These are phyloP conservation scores for Bombylius major DNA, from an alignment of 2,888 invertebrate genomes.

Conservation along the genomic window DNA sequence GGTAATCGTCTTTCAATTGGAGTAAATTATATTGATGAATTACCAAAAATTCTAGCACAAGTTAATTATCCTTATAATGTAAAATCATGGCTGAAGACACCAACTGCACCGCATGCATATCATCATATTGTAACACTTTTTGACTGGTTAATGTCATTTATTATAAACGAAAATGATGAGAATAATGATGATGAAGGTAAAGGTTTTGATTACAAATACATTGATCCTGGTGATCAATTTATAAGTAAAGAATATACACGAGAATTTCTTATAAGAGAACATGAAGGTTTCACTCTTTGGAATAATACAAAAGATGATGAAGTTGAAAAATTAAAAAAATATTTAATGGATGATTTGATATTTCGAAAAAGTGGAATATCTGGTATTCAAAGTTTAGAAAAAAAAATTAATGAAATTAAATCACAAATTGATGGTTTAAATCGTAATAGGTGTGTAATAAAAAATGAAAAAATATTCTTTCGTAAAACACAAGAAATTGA, in stretches of 20 bases:
- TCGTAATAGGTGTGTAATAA: conserved; percentile 2
- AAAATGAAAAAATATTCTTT: conserved; percentile 18
- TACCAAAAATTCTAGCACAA: conserved; percentile 25
- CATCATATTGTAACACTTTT: conserved; percentile 29
- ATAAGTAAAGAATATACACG: conserved; percentile 22
- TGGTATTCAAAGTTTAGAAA: conserved; percentile 16
- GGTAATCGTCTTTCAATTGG: conserved; percentile 26
- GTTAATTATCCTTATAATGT: conserved; percentile 30
- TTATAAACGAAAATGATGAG: conserved; percentile 14
- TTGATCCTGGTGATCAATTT: conserved; percentile 13
- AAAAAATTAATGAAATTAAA: conserved; percentile 15
- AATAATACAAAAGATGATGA: conserved; percentile 20
- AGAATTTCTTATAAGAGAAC: conserved; percentile 19
- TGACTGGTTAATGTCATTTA: conserved; percentile 29
- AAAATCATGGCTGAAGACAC: conserved; percentile 34
- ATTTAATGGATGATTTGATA: conserved; percentile 21
- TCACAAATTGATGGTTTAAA: not conserved
- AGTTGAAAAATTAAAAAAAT: conserved; percentile 18
- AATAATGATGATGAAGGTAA: not conserved
- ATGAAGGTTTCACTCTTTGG: conserved; percentile 22
- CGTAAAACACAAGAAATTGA: conserved; percentile 18
- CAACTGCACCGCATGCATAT: conserved; percentile 31
- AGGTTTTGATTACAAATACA: conserved; percentile 8
- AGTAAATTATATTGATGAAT: conserved; percentile 28
- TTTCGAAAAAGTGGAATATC: conserved; percentile 18